phyloP scores from a whole-genome alignment of 2,888 invertebrate species.

The Palloptera scutellata region DNA sequence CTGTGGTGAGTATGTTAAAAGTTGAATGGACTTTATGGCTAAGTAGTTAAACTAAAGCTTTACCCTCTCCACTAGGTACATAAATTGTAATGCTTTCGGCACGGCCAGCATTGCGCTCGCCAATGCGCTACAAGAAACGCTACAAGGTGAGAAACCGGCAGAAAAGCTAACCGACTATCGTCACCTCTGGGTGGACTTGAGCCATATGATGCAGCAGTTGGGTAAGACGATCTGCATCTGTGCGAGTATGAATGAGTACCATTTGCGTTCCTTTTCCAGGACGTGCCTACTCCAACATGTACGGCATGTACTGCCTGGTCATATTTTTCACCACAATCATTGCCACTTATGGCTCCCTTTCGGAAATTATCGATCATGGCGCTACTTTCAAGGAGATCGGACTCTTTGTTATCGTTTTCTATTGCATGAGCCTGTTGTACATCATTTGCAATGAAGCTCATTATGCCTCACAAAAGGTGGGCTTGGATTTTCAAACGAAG shows the following conservation, averaged over 20 bases:
- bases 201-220: slow-evolving; percentile 81
- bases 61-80: slow-evolving; percentile 65
- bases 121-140: slow-evolving; percentile 70
- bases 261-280: slow-evolving; percentile 58
- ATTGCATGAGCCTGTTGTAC: slow-evolving; percentile 75
- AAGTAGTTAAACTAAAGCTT: too few species aligned
- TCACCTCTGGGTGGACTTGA: slow-evolving; percentile 76
- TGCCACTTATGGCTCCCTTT: slow-evolving; percentile 74
- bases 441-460: slow-evolving; percentile 80
- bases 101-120: slow-evolving; percentile 73
- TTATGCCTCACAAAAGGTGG: slow-evolving; percentile 72
- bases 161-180: slow-evolving; percentile 73
- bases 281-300: slow-evolving; percentile 79
- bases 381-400: slow-evolving; percentile 77
- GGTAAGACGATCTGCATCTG: too few species aligned
- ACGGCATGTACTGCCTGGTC: slow-evolving; percentile 77
- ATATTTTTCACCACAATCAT: slow-evolving; percentile 79
- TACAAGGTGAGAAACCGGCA: slow-evolving; percentile 72
- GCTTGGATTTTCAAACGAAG: slow-evolving; percentile 71
- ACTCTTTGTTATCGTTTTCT: slow-evolving; percentile 74
- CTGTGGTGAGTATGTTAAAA: slow-evolving; percentile 68
- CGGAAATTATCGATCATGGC: slow-evolving; percentile 77
- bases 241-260: too few species aligned
- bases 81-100: slow-evolving; percentile 73
- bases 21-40: too few species aligned